phyloP scores from a whole-genome alignment of 2,113 vertebrate genomes.

The Esox niger region DNA sequence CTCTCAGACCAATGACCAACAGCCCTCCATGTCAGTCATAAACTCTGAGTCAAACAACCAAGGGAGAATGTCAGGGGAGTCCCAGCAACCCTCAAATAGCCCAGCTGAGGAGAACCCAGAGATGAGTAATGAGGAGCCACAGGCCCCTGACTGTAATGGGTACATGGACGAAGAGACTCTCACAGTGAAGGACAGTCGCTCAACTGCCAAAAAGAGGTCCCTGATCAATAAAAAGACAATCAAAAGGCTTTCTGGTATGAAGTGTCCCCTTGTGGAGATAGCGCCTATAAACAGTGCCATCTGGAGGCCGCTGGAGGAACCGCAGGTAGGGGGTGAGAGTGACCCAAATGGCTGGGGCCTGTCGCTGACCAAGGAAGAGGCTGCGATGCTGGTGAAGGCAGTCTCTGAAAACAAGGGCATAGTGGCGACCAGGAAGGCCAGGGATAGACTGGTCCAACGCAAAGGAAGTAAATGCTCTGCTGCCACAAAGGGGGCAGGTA shows the following conservation, averaged over 20 bases:
- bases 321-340: neutral
- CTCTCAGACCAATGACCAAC: neutral
- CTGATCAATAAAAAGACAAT: neutral
- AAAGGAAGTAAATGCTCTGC: too few relatives aligned
- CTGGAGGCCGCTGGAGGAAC: neutral
- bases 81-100: neutral
- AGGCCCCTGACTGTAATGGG: neutral
- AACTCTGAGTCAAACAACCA: neutral
- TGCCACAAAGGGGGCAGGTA: too few relatives aligned
- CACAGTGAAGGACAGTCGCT: neutral
- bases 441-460: too few relatives aligned
- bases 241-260: neutral
- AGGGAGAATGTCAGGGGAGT: neutral
- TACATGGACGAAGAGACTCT: neutral
- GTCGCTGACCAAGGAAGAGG: neutral
- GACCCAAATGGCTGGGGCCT: neutral
- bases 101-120: neutral
- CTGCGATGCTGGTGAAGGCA: neutral
- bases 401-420: neutral
- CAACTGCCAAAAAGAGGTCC: neutral
- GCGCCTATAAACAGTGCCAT: slow-evolving; percentile 21
- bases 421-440: neutral
- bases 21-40: neutral
- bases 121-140: neutral
- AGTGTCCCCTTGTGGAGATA: neutral